A percentile compares a stretch with the other conserved stretches of the same genome.
phyloP scores from a whole-genome alignment of 2,888 invertebrate species.

The Reticulitermes lucifugus region DNA sequence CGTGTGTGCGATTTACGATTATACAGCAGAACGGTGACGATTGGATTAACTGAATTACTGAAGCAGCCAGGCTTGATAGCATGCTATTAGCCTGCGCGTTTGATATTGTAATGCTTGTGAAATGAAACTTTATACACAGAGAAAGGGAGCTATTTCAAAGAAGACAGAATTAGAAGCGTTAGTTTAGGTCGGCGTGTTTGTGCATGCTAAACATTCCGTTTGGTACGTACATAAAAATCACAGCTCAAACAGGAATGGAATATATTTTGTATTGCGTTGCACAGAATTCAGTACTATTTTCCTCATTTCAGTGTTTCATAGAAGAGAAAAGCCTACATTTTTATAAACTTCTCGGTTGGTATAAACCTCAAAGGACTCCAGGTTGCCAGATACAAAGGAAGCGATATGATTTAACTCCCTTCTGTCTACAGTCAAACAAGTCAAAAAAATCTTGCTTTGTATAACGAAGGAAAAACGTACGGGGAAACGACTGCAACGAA shows the following conservation, averaged over 20 bases:
- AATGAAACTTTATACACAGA: slow-evolving; percentile 42
- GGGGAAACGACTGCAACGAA: no score
- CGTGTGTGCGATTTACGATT: slow-evolving; percentile 41
- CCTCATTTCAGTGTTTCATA: background rate
- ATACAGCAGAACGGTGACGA: slow-evolving; percentile 37
- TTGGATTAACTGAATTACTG: slow-evolving; percentile 51
- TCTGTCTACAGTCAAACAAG: no score
- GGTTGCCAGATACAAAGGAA: no score
- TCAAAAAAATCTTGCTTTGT: no score
- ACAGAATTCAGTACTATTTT: background rate
- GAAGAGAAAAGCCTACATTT: no score
- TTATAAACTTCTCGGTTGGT: no score
- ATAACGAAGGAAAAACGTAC: no score
- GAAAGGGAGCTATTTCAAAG: slow-evolving; percentile 14
- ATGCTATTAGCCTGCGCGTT: slow-evolving; percentile 34
- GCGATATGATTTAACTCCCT: no score
- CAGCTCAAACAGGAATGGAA: background rate
- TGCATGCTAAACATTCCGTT: background rate
- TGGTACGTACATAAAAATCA: slow-evolving; percentile 7
- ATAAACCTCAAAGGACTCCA: no score
- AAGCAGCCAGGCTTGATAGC: slow-evolving; percentile 40
- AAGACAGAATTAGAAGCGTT: slow-evolving; percentile 20
- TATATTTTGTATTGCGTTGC: background rate
- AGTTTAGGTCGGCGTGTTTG: slow-evolving; percentile 2
- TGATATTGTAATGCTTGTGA: slow-evolving; percentile 47